Evolutionary conservation across 1,140 invertebrate genomes (phyloP).

Genomic region (Scaptodrosophila lebanonensis): DNA sequence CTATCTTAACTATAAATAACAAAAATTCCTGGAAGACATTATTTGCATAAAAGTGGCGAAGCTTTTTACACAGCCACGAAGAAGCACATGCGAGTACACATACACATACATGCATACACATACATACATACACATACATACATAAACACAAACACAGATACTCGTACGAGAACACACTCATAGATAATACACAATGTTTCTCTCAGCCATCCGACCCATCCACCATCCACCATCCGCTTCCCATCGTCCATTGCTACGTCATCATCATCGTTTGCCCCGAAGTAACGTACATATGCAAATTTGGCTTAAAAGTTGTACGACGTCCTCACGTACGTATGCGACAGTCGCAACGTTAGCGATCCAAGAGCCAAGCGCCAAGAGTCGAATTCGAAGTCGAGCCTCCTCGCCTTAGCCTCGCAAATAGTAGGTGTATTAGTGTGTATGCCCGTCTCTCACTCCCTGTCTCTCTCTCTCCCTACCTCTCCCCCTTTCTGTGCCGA

Average conservation of each 20-base stretch:
- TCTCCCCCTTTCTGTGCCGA: slow-evolving; percentile 26
- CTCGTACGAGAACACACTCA: slow-evolving; percentile 11
- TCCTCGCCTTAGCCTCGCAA: too few relatives aligned
- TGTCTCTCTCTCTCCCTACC: too few relatives aligned
- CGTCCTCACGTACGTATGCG: slow-evolving; percentile 49
- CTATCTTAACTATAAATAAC: slow-evolving; percentile 75
- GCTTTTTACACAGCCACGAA: slow-evolving; percentile 32
- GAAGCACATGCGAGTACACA: background rate
- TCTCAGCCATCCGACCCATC: slow-evolving; percentile 28
- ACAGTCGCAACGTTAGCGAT: too few relatives aligned
- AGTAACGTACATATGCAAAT: slow-evolving; percentile 69
- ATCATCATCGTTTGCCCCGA: slow-evolving; percentile 46
- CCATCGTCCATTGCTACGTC: slow-evolving; percentile 37
- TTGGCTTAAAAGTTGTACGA: slow-evolving; percentile 65
- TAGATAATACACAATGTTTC: slow-evolving; percentile 23
- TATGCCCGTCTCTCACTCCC: too few relatives aligned
- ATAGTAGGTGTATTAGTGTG: too few relatives aligned
- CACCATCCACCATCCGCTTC: slow-evolving; percentile 31
- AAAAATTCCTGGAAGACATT: slow-evolving; percentile 74
- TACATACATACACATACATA: too few relatives aligned
- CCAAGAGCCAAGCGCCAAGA: too few relatives aligned
- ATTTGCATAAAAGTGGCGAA: slow-evolving; percentile 74
- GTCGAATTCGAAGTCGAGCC: too few relatives aligned
- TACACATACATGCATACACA: background rate
- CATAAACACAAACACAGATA: background rate